Conservation (phyloP, 2,113 vertebrate species). For the Oenanthe melanoleuca region DNA sequence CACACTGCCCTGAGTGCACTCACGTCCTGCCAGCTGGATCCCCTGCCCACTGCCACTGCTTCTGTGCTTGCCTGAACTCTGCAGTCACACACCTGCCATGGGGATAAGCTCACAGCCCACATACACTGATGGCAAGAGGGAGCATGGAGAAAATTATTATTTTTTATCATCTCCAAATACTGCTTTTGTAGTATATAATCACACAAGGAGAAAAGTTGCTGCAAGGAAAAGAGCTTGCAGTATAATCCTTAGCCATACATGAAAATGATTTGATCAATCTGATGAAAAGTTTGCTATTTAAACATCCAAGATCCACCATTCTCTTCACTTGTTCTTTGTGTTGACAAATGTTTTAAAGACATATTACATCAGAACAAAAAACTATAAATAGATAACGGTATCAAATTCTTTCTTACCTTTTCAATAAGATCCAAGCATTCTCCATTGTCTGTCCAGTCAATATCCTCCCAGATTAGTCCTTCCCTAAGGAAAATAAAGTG, state of each 20-base stretch:
- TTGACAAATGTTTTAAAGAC: background rate
- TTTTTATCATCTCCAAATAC: background rate
- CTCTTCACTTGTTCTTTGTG: background rate
- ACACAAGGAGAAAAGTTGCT: background rate
- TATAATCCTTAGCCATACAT: background rate
- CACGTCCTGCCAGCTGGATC: background rate
- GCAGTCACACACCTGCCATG: accelerated
- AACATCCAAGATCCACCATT: background rate
- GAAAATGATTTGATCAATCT: background rate
- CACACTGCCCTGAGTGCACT: background rate
- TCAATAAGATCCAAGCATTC: constrained; percentile 98
- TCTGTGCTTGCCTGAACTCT: accelerated
- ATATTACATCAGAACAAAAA: background rate
- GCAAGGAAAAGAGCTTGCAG: background rate
- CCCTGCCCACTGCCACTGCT: accelerated
- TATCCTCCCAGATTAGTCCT: constrained; percentile 92
- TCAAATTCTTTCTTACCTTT: constrained; percentile 80
- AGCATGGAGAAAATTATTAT: background rate
- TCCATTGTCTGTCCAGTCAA: constrained; percentile 97
- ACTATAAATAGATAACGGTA: background rate
- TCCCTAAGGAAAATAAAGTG: constrained; percentile 77
- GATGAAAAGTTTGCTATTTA: background rate
- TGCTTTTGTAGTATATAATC: background rate
- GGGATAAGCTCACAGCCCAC: background rate
- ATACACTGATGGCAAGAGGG: background rate